Conservation (phyloP, 2,888 invertebrate species). For the Watsonalla binaria region DNA sequence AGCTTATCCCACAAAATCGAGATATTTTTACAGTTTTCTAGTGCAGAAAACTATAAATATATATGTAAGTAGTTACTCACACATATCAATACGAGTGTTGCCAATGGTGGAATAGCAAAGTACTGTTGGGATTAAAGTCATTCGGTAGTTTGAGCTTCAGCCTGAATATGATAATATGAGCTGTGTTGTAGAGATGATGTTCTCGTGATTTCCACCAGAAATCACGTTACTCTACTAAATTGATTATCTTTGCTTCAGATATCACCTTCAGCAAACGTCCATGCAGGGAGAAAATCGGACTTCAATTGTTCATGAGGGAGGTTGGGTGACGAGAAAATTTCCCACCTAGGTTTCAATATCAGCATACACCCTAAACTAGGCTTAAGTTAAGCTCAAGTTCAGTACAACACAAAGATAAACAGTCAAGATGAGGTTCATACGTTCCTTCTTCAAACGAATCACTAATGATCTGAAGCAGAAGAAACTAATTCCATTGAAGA, state of each 20-base stretch:
- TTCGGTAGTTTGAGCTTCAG: too few relatives aligned
- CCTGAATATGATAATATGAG: too few relatives aligned
- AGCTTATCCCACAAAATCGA: too few relatives aligned
- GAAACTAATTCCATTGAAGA: constrained; percentile 84
- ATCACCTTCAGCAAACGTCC: constrained; percentile 33
- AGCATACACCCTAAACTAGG: constrained; percentile 3
- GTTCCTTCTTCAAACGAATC: constrained; percentile 82
- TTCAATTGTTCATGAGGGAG: constrained; percentile 44
- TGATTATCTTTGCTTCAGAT: constrained; percentile 41
- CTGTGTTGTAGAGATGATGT: neutral
- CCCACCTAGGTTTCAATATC: constrained; percentile 40
- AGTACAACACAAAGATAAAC: constrained; percentile 12
- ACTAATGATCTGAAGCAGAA: constrained; percentile 84
- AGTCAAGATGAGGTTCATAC: constrained; percentile 77
- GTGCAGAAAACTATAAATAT: too few relatives aligned
- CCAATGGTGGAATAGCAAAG: too few relatives aligned
- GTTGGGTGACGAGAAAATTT: constrained; percentile 48
- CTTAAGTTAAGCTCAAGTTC: constrained; percentile 4
- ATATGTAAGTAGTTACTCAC: too few relatives aligned
- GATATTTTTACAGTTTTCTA: too few relatives aligned
- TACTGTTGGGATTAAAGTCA: too few relatives aligned
- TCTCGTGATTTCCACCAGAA: neutral
- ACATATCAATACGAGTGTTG: too few relatives aligned
- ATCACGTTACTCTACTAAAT: neutral
- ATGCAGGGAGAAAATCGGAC: constrained; percentile 54